Base-by-base conservation (phyloP, 2,797 vertebrate genomes). In the Diglossa cyanea region DNA sequence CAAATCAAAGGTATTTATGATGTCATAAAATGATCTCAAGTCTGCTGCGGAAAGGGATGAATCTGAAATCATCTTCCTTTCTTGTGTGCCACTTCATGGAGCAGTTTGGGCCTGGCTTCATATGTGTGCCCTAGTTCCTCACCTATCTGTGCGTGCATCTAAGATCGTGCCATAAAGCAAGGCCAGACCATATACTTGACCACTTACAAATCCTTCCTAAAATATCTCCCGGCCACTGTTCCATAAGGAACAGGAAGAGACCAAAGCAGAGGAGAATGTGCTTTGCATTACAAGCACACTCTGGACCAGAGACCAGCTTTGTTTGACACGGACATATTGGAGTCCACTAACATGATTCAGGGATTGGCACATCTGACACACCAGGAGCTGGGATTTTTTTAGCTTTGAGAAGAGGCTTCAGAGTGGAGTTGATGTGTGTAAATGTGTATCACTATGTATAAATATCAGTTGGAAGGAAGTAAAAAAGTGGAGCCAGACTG, bases 11-110 rank as follows among this genome's bases (percentile, higher is more conserved):
- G 8, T 65, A 31, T 75, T 84, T 78, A 37, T 68, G 20, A 54
- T 24, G 23, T 76, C 30, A 55, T 47, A 19, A 55, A 70, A 71
- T 35, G 1, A 55, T 35, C 57, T 35, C 42, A 54, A 65, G 25
- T n/a, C 42, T 0, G 0, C 18, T 70, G 35, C 0, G 1, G 73
- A 66, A 50, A n/a, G 18, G 51, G 61, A 39, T 76, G 39, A 61
- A 58, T 39, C 39, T 26, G 67, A 73, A 31, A 28, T 82, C 10
- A 9, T 37, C 37, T 2, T 8, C 7, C 12, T 61, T 82, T 82
- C 55, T 54, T 68, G 37, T 55, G 17, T 68, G 39, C 31, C 18
- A 33, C 11, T 20, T 90, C 10, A 18, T 45, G 30, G 58, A 80
- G 39, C 3, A 73, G 7, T 47, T 77, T 39, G 13, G n/a, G 16